These are phyloP conservation scores for Nineta flava DNA, from an alignment of 2,888 invertebrate species.

Conservation along the genomic window DNA sequence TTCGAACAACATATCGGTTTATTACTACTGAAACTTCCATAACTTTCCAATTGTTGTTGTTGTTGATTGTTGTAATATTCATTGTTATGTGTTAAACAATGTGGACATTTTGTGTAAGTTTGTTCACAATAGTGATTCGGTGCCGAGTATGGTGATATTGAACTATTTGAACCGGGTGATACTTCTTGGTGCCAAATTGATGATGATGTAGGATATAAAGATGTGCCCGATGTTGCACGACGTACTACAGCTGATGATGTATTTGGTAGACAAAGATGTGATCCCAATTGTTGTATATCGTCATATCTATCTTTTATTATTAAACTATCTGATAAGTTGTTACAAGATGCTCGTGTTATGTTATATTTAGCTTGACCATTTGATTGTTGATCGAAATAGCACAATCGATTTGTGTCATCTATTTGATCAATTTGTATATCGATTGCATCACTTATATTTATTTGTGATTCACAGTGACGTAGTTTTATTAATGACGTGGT, in stretches of 20 bases:
- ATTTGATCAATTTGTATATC: too few species aligned
- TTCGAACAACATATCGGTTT: not conserved
- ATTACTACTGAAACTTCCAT: not conserved
- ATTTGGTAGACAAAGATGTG: not conserved
- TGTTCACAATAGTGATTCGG: constrained; percentile 1
- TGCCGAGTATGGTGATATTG: constrained; percentile 2
- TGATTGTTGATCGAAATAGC: too few species aligned
- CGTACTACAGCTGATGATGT: not conserved
- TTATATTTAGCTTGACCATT: too few species aligned
- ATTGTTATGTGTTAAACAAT: not conserved
- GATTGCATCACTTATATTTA: too few species aligned
- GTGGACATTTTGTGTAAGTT: not conserved
- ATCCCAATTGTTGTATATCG: not conserved
- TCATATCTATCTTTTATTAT: too few species aligned
- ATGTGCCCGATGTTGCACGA: not conserved
- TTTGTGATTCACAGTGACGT: too few species aligned
- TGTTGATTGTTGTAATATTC: not conserved
- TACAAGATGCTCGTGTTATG: too few species aligned
- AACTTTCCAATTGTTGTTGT: not conserved
- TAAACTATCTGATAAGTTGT: too few species aligned
- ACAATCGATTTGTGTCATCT: too few species aligned
- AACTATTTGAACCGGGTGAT: constrained; percentile 2
- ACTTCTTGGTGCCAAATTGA: not conserved
- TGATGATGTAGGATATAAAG: not conserved
- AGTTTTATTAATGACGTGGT: too few species aligned